phyloP scores from a whole-genome alignment of 2,113 vertebrate genomes.

The Engraulis encrasicolus region DNA sequence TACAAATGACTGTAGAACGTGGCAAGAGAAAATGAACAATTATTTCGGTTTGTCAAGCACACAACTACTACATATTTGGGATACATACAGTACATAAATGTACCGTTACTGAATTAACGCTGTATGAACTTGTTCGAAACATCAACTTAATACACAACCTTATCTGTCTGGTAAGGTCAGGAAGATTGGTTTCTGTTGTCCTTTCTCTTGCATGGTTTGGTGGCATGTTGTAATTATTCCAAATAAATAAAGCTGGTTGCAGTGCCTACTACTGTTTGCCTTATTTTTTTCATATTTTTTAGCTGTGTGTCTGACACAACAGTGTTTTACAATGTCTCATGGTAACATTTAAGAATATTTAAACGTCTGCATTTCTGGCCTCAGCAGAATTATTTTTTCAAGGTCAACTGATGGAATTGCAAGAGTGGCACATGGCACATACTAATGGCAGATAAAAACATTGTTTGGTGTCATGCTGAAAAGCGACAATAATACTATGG shows the following conservation, averaged over 20 bases:
- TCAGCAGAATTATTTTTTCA: no score
- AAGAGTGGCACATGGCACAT: no score
- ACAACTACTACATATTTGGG: not conserved
- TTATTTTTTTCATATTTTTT: not conserved
- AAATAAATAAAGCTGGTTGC: not conserved
- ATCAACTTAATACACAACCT: not conserved
- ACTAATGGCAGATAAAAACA: no score
- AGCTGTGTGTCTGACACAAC: no score
- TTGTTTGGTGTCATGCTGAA: no score
- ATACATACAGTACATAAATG: not conserved
- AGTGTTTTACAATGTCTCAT: no score
- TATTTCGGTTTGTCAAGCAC: not conserved
- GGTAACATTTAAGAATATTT: no score
- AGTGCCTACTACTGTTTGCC: not conserved
- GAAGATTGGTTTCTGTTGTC: not conserved
- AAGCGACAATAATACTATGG: no score
- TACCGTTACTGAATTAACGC: not conserved
- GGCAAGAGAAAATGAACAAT: not conserved
- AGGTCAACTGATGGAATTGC: no score
- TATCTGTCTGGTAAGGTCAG: no score
- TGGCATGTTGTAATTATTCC: not conserved
- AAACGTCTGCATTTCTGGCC: no score
- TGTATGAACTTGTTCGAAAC: not conserved
- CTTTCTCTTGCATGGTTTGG: constrained; percentile 10
- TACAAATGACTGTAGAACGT: not conserved